Evolutionary conservation across 2,888 invertebrate genomes (phyloP).

Genomic region (Apoderus coryli): DNA sequence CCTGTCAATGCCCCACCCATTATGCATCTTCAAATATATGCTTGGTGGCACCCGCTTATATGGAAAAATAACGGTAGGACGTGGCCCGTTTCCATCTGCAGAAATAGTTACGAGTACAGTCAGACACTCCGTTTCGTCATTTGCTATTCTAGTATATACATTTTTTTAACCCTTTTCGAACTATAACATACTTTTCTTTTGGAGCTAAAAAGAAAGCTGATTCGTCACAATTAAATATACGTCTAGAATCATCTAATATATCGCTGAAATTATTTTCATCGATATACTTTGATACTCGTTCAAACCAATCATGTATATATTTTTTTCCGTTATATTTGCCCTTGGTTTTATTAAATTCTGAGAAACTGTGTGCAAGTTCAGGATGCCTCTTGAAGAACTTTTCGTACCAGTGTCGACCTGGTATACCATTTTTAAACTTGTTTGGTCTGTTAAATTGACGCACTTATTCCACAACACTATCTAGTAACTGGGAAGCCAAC

Average conservation of each 20-base stretch:
- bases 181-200: conserved; percentile 2
- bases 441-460: background rate
- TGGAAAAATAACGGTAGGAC: background rate
- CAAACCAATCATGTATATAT: conserved; percentile 2
- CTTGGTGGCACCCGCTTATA: conserved; percentile 4
- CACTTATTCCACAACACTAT: background rate
- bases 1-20: conserved; percentile 4
- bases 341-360: conserved; percentile 8
- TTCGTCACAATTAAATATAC: conserved; percentile 5
- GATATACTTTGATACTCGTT: background rate
- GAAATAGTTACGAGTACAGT: conserved; percentile 3
- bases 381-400: conserved; percentile 9
- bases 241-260: background rate
- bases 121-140: conserved; percentile 2
- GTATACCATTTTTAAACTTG: conserved; percentile 8
- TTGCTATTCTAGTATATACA: background rate
- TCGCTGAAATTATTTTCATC: background rate
- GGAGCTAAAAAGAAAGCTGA: conserved; percentile 6
- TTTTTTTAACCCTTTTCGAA: conserved; percentile 4
- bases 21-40: background rate
- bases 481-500: conserved; percentile 2
- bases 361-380: conserved; percentile 7
- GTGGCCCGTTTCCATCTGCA: conserved; percentile 3
- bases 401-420: conserved; percentile 12
- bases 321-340: background rate